Evolutionary conservation across 2,113 vertebrate genomes (phyloP).

Genomic region (Amblyornis subalaris): DNA sequence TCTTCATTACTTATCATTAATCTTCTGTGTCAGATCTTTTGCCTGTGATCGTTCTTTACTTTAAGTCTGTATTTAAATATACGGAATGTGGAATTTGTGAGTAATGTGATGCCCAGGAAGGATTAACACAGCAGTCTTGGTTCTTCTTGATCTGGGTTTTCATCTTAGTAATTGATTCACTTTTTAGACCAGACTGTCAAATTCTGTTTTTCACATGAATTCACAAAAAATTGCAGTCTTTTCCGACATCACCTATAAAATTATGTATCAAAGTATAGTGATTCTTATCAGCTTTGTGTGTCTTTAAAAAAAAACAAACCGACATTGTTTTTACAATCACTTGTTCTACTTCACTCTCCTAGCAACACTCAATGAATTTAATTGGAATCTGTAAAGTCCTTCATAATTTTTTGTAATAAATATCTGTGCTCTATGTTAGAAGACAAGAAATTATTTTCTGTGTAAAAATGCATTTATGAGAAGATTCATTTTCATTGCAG

Average conservation of each 20-base stretch:
- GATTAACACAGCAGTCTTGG: not conserved
- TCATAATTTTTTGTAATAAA: not conserved
- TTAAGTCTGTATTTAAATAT: not conserved
- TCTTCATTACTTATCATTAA: conserved; percentile 24
- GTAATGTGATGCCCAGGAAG: not conserved
- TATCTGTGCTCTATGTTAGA: not conserved
- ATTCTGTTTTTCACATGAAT: not conserved
- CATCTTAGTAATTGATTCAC: not conserved
- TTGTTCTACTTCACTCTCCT: not conserved
- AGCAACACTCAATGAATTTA: not conserved
- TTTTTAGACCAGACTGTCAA: not conserved
- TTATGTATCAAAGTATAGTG: not conserved
- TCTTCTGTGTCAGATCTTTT: not conserved
- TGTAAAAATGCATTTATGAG: not conserved
- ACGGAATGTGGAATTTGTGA: not conserved
- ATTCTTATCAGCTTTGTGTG: not conserved
- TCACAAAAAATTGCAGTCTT: not conserved
- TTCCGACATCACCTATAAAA: not conserved
- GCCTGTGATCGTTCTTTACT: not conserved
- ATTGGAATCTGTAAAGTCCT: not conserved
- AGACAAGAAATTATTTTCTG: not conserved
- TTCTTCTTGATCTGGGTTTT: not conserved
- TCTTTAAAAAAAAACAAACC: not conserved
- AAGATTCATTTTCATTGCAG: not conserved
- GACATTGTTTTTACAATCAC: not conserved